Conservation (phyloP, 2,888 invertebrate genomes). For the Eristalinus sepulchralis region DNA sequence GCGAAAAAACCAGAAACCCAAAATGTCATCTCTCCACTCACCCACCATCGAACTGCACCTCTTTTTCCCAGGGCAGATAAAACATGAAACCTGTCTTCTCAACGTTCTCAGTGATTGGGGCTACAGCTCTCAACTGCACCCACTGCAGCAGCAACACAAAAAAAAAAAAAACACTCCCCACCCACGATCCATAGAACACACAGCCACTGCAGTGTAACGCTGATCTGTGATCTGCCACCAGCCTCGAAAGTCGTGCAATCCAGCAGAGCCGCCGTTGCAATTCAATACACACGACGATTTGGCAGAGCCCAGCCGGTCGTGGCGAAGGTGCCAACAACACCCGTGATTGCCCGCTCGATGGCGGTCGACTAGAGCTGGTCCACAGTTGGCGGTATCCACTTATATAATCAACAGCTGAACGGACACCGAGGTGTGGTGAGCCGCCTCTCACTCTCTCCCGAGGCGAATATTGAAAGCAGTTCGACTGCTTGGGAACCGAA, state of each 20-base stretch:
- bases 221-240: slow-evolving; percentile 25
- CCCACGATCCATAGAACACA: neutral
- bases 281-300: too few relatives aligned
- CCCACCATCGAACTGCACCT: neutral
- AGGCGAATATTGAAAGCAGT: slow-evolving; percentile 37
- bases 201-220: slow-evolving; percentile 7
- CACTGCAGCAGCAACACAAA: neutral
- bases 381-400: neutral
- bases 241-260: slow-evolving; percentile 31
- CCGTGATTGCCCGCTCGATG: slow-evolving; percentile 14
- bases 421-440: slow-evolving; percentile 32
- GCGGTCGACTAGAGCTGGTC: neutral
- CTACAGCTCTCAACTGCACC: neutral
- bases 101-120: neutral
- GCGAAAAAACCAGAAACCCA: neutral
- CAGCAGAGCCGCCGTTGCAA: neutral
- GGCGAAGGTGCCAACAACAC: slow-evolving; percentile 34
- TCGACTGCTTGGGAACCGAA: neutral
- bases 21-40: neutral
- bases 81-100: too few relatives aligned
- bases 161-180: neutral
- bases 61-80: too few relatives aligned
- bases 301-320: neutral
- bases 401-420: slow-evolving; percentile 12
- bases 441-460: slow-evolving; percentile 5